Conservation (phyloP, 2,113 vertebrate genomes). For the Coptodon bakossiorum region DNA sequence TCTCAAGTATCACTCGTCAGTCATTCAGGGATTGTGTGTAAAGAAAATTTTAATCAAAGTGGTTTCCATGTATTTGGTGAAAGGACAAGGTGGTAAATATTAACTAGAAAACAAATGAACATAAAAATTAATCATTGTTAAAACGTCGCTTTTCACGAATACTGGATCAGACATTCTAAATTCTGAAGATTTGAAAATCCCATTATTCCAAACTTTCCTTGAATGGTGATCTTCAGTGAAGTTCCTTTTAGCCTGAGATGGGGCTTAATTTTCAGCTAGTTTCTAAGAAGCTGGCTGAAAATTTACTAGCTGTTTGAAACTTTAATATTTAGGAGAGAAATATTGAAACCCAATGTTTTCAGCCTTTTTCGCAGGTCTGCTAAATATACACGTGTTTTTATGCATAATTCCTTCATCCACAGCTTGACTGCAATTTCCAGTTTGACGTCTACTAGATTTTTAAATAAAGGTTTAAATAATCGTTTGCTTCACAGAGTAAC, state of each 20-base stretch:
- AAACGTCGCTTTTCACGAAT: background rate
- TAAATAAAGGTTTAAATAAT: background rate
- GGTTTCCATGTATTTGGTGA: background rate
- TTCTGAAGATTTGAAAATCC: background rate
- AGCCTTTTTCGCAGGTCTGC: fast-evolving
- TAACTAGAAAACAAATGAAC: background rate
- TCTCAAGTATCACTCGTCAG: background rate
- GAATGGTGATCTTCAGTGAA: background rate
- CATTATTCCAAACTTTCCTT: background rate
- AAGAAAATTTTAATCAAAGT: background rate
- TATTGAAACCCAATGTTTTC: background rate
- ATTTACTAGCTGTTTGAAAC: fast-evolving
- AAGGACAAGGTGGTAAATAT: background rate
- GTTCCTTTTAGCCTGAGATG: fast-evolving
- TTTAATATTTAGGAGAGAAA: background rate
- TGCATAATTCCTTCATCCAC: background rate
- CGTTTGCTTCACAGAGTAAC: background rate
- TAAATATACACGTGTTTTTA: background rate
- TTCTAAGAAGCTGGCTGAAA: background rate
- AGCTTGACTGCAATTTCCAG: background rate
- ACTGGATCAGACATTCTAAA: fast-evolving
- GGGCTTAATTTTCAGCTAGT: background rate
- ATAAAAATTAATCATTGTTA: fast-evolving
- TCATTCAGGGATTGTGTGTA: background rate
- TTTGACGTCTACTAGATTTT: background rate